These are phyloP conservation scores for Fabriciana adippe DNA, from an alignment of 2,888 invertebrate species.

Conservation along the genomic window DNA sequence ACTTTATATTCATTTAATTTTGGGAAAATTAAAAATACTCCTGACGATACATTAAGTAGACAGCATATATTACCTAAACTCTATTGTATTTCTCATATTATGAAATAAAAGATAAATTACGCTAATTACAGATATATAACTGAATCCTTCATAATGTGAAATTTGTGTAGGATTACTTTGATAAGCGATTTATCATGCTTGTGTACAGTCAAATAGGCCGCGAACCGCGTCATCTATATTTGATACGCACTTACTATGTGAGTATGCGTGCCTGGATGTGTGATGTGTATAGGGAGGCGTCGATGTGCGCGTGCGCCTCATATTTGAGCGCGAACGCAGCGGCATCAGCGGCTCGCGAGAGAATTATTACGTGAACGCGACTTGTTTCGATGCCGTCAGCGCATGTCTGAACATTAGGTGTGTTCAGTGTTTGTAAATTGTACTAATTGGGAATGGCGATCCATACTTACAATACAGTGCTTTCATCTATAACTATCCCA, in stretches of 20 bases:
- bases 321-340: slow-evolving; percentile 74
- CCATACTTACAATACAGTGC: slow-evolving; percentile 70
- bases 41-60: too few relatives aligned
- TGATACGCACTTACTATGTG: slow-evolving; percentile 44
- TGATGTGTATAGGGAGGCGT: slow-evolving; percentile 44
- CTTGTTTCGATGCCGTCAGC: slow-evolving; percentile 76
- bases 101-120: too few relatives aligned
- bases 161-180: slow-evolving; percentile 16
- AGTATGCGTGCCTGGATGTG: slow-evolving; percentile 50
- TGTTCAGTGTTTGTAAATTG: slow-evolving; percentile 67
- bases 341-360: slow-evolving; percentile 63
- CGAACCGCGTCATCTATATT: slow-evolving; percentile 56
- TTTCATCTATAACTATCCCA: slow-evolving; percentile 65
- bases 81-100: too few relatives aligned
- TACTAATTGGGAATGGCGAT: slow-evolving; percentile 79
- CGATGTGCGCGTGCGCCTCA: slow-evolving; percentile 54
- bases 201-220: slow-evolving; percentile 38
- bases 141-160: not conserved
- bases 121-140: slow-evolving; percentile 1
- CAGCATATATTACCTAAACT: too few relatives aligned
- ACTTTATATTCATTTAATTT: too few relatives aligned
- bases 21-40: too few relatives aligned
- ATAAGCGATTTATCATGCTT: slow-evolving; percentile 50
- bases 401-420: slow-evolving; percentile 71
- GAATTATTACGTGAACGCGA: slow-evolving; percentile 77